A percentile compares a stretch with the other conserved stretches of the same genome.
phyloP scores from a whole-genome alignment of 23 tunicate genomes.

The Diplosoma virens region DNA sequence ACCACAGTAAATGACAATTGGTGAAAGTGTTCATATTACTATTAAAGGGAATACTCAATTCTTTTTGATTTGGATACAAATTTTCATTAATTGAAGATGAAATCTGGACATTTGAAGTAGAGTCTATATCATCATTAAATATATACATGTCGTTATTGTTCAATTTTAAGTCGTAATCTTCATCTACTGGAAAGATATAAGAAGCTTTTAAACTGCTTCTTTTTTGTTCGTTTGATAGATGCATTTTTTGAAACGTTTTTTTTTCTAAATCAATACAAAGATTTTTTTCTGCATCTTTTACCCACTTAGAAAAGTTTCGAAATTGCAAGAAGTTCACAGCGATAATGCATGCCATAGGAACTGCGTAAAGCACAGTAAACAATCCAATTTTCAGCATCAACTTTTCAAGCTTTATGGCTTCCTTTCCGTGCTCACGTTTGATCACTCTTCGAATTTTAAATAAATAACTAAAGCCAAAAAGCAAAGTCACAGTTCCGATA shows the following conservation, averaged over 20 bases:
- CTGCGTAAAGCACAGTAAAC: slow-evolving; percentile 64
- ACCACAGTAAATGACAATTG: slow-evolving; percentile 41
- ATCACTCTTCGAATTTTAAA: slow-evolving; percentile 73
- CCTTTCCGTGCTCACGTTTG: slow-evolving; percentile 26
- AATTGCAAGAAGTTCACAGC: slow-evolving; percentile 73
- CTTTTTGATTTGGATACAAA: no score
- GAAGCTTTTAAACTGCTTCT: no score
- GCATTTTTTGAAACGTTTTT: background rate
- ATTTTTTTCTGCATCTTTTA: slow-evolving; percentile 19
- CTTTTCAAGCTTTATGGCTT: slow-evolving; percentile 61
- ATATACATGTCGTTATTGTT: no score
- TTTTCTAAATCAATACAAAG: background rate
- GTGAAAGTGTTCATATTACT: background rate
- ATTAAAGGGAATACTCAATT: background rate
- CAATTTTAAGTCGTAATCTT: background rate
- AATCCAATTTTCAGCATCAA: slow-evolving; percentile 63
- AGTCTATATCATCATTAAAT: background rate
- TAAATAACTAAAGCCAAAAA: slow-evolving; percentile 51
- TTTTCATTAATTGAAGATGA: no score
- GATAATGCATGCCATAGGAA: slow-evolving; percentile 58
- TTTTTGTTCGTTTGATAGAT: background rate
- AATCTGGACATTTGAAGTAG: no score
- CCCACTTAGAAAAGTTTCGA: slow-evolving; percentile 34
- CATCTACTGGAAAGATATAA: background rate
- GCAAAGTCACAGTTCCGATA: slow-evolving; percentile 53